Evolutionary conservation across 1,140 invertebrate genomes (phyloP), one percentile per base, ranked within the genome.

Genomic region (Heliconius melpomene): DNA sequence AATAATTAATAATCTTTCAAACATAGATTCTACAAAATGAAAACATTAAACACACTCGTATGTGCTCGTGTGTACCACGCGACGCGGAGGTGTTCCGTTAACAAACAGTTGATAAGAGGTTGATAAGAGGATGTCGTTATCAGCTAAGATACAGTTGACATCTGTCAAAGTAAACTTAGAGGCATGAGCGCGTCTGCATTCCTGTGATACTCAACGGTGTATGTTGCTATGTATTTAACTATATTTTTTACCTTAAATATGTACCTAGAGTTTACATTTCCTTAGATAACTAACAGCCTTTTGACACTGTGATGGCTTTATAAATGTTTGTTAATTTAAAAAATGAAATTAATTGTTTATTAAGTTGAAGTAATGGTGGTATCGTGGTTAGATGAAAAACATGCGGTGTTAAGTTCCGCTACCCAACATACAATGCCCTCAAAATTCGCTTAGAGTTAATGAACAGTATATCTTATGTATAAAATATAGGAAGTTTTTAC

Each of bases 51-150:
- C 1, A 46, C 40, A 52, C 36, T 20, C 54, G 7, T 57, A 2
- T 23, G 60, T 36, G 32, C 0, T 36, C 32, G 32, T 36, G 32
- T 29, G 26, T 40, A 46, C 60, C 20, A 50, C 38, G 40, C 57
- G 18, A 81, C 32, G 77, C 50, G 78, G 81, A 78, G 72, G 78
- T 74, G 80, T 80, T 73, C 75, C 73, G 70, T 78, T 70, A 54
- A 78, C 82, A 83, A 85, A 82, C 82, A 85, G 74, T 57, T 80
- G 79, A 83, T 81, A 83, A 77, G 26, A 18, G 74, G 74, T 57
- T 80, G 79, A 83, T 81, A 83, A 75, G 26, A 18, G 74, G 50
- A 26, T 54, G 60, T 20, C 40, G 20, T 80, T 82, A 82, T 82
- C 82, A 78, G 36, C 3, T 72, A 52, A 40, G 71, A 79, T 76